A percentile compares a stretch with the other conserved stretches of the same genome.
phyloP scores from a whole-genome alignment of 2,888 invertebrate species.

The Morpho achilles region DNA sequence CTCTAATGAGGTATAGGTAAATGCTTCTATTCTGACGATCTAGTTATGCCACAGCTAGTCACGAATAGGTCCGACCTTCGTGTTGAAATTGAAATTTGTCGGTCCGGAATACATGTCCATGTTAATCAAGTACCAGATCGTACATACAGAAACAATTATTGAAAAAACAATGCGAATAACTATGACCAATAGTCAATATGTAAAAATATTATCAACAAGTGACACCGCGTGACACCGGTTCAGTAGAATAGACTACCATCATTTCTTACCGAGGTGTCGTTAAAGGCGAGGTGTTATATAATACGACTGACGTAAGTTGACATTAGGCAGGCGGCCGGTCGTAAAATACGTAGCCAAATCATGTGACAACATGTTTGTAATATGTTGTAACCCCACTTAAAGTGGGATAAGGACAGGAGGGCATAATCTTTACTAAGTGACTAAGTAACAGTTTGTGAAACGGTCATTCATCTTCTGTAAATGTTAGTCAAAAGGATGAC shows the following conservation, averaged over 20 bases:
- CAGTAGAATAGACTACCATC: no score
- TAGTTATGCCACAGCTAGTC: slow-evolving; percentile 57
- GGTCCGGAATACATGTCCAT: slow-evolving; percentile 32
- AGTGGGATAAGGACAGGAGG: no score
- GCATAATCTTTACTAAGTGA: no score
- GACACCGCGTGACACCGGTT: no score
- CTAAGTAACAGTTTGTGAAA: no score
- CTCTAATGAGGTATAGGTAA: slow-evolving; percentile 40
- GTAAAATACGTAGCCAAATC: no score
- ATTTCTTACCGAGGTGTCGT: no score
- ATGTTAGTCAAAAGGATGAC: slow-evolving; percentile 1
- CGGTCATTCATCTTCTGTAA: slow-evolving; percentile 1
- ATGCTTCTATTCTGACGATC: slow-evolving; percentile 59
- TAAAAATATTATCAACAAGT: slow-evolving; percentile 4
- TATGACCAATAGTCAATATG: slow-evolving; percentile 7
- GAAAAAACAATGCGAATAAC: slow-evolving; percentile 13
- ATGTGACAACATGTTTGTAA: no score
- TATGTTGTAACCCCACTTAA: no score
- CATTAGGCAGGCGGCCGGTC: no score
- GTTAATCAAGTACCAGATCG: slow-evolving; percentile 18
- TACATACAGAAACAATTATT: slow-evolving; percentile 14
- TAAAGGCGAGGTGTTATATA: no score
- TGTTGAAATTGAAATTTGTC: slow-evolving; percentile 62
- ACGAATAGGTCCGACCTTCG: slow-evolving; percentile 58
- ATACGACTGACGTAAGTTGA: no score